Evolutionary conservation across 2,797 vertebrate genomes (phyloP).

Genomic region (Okamejei kenojei): DNA sequence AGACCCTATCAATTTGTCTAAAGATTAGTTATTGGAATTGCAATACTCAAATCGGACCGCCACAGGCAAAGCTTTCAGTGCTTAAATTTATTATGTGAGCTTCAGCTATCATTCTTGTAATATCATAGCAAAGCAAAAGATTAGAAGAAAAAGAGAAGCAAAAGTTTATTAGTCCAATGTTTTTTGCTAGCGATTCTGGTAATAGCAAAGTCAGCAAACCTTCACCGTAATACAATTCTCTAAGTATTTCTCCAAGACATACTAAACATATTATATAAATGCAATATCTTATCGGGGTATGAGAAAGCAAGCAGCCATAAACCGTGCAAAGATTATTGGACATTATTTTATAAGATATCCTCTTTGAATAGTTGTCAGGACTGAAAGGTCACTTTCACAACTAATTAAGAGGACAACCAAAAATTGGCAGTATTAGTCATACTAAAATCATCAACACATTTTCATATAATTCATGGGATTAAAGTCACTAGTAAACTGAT

Average conservation of each 20-base stretch:
- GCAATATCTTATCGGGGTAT: not conserved
- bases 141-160: not conserved
- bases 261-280: not conserved
- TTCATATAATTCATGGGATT: not conserved
- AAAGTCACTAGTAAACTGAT: not conserved
- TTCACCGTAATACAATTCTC: not conserved
- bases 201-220: not conserved
- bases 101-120: not conserved
- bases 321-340: not conserved
- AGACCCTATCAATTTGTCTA: conserved; percentile 60
- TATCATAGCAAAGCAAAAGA: conserved; percentile 31
- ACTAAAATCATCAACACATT: not conserved
- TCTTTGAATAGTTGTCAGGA: not conserved
- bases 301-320: not conserved
- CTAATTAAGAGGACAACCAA: not conserved
- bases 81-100: conserved; percentile 11
- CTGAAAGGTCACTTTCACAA: not conserved
- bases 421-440: not conserved
- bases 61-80: conserved; percentile 32
- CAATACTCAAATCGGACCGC: conserved; percentile 25
- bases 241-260: not conserved
- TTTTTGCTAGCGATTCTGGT: not conserved
- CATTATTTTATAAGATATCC: not conserved
- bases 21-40: conserved; percentile 52
- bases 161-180: not conserved